phyloP scores from a whole-genome alignment of 2,888 invertebrate genomes.

The Drosophila infuscata region DNA sequence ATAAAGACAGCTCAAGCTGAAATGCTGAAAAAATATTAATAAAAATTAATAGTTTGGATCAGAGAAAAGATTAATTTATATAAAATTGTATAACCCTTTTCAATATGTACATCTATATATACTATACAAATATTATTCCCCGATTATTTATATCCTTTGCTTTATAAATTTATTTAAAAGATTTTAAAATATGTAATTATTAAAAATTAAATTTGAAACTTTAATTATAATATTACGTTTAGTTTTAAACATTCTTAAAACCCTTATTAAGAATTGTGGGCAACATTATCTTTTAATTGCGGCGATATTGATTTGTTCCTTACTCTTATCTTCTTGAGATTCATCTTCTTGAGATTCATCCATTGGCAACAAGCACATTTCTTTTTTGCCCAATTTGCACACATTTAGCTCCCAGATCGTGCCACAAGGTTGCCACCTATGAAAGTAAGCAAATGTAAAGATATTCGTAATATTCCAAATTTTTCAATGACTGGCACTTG shows the following conservation, averaged over 20 bases:
- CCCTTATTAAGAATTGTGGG: neutral
- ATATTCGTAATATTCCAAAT: slow-evolving; percentile 51
- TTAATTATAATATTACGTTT: neutral
- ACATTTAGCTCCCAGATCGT: slow-evolving; percentile 2
- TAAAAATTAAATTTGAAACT: neutral
- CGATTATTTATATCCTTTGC: neutral
- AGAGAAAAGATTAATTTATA: neutral
- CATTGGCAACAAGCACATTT: slow-evolving; percentile 1
- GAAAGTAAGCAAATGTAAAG: slow-evolving; percentile 22
- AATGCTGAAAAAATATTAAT: too few relatives aligned
- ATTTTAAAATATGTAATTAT: neutral
- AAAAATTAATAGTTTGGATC: neutral
- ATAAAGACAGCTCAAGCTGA: too few relatives aligned
- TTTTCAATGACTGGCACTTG: slow-evolving; percentile 38
- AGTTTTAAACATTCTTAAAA: neutral
- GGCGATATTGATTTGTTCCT: neutral
- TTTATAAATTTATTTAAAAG: neutral
- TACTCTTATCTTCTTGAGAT: neutral
- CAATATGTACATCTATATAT: neutral
- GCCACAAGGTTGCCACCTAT: slow-evolving; percentile 30
- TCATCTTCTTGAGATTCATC: slow-evolving; percentile 2
- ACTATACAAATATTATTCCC: neutral
- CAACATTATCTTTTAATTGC: neutral
- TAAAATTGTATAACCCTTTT: neutral
- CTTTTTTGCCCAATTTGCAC: slow-evolving; percentile 1